These are phyloP conservation scores for Mayetiola destructor DNA, from an alignment of 2,888 invertebrate species.

Conservation along the genomic window DNA sequence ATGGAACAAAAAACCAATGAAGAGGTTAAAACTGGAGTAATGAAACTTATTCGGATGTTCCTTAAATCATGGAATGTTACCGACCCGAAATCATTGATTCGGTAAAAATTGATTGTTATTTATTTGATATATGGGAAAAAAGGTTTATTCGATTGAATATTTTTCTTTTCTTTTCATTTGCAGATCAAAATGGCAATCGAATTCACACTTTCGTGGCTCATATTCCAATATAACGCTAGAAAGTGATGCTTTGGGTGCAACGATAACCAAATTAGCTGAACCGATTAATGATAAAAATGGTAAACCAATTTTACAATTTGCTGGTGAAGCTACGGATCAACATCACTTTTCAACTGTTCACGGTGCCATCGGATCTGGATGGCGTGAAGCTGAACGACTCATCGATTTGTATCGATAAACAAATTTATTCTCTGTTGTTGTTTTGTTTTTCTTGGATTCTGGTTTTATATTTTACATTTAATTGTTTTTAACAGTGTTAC, in stretches of 20 bases:
- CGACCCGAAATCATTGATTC: constrained; percentile 23
- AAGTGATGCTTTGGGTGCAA: constrained; percentile 41
- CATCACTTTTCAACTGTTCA: constrained; percentile 52
- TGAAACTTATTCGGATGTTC: constrained; percentile 31
- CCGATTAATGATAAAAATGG: constrained; percentile 35
- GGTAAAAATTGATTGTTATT: constrained; percentile 15
- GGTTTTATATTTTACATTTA: too few relatives aligned
- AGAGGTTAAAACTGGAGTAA: constrained; percentile 30
- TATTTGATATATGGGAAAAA: not conserved
- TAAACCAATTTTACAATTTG: constrained; percentile 45
- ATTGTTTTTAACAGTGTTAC: too few relatives aligned
- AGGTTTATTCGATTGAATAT: not conserved
- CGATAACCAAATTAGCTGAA: constrained; percentile 40
- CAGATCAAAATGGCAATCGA: constrained; percentile 50
- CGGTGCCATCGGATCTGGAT: constrained; percentile 59
- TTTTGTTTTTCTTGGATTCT: too few relatives aligned
- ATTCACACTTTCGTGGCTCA: constrained; percentile 46
- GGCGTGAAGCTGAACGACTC: constrained; percentile 51
- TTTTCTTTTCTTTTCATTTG: constrained; percentile 17
- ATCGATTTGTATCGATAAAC: constrained; percentile 7
- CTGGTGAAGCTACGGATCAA: constrained; percentile 52
- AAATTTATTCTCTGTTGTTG: too few relatives aligned
- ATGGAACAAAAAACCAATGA: constrained; percentile 46
- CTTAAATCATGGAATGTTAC: constrained; percentile 29
- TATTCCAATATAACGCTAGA: constrained; percentile 47